Percentiles rank a stretch among this genome's conserved stretches.
phyloP scores from a whole-genome alignment of 30 jellyfish, hydroid and myxozoan species.

The Catostylus mosaicus region DNA sequence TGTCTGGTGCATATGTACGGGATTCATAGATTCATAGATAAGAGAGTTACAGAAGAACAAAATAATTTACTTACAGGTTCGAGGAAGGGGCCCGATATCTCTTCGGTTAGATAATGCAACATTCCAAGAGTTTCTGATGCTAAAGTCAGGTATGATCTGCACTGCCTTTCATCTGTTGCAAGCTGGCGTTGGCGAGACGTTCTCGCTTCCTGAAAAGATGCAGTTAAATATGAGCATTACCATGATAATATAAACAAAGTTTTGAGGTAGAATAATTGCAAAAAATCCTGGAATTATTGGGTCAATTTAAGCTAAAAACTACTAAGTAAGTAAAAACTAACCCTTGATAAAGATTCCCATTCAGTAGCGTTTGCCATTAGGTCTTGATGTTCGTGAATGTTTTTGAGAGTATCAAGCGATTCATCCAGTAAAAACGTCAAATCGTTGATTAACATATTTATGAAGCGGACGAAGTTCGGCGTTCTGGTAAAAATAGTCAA shows the following conservation, averaged over 20 bases:
- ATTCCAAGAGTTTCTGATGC: slow-evolving; percentile 91
- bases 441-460: slow-evolving; percentile 92
- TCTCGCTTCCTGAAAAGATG: slow-evolving; percentile 53
- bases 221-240: not conserved
- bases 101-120: slow-evolving; percentile 89
- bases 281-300: not conserved
- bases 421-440: slow-evolving; percentile 90
- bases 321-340: not conserved
- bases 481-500: slow-evolving; percentile 39
- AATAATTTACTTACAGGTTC: slow-evolving; percentile 63
- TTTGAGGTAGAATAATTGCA: not conserved
- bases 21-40: too few species aligned
- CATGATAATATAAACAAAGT: not conserved
- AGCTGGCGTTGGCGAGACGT: slow-evolving; percentile 92
- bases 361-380: slow-evolving; percentile 83
- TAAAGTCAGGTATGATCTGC: slow-evolving; percentile 84
- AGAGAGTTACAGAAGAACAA: too few species aligned
- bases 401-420: slow-evolving; percentile 86
- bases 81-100: slow-evolving; percentile 79
- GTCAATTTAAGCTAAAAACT: not conserved
- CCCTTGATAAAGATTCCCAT: slow-evolving; percentile 87
- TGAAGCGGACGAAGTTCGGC: slow-evolving; percentile 82
- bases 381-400: slow-evolving; percentile 91
- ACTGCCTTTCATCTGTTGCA: slow-evolving; percentile 93
- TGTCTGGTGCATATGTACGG: too few species aligned